A percentile compares a stretch with the other conserved stretches of the same genome.
Conservation (phyloP, 2,888 invertebrate genomes). For the Polia nebulosa region DNA sequence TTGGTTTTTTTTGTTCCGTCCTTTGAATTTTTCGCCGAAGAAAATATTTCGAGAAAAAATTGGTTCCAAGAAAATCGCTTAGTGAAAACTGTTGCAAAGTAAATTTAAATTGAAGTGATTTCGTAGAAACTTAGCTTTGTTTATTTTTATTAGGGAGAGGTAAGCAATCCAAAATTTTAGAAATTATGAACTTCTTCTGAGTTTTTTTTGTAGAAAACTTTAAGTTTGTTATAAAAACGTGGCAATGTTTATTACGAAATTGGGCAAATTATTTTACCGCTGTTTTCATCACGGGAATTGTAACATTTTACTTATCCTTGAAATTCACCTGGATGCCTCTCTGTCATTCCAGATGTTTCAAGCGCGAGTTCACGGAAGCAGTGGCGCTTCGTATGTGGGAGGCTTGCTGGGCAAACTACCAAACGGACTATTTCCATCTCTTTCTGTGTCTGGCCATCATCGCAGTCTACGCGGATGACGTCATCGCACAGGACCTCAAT, state of each 20-base stretch:
- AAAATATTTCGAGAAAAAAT: background rate
- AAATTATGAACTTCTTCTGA: background rate
- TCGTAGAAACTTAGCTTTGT: background rate
- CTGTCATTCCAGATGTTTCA: slow-evolving; percentile 94
- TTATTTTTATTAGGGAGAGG: background rate
- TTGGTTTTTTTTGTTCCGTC: slow-evolving; percentile 20
- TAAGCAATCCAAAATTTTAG: background rate
- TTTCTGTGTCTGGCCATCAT: slow-evolving; percentile 98
- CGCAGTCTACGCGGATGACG: slow-evolving; percentile 97
- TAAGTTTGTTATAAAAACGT: background rate
- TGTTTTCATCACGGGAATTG: no score
- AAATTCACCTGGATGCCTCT: background rate
- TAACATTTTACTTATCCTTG: no score
- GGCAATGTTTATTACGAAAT: no score
- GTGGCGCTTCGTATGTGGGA: slow-evolving; percentile 98
- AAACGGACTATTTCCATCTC: slow-evolving; percentile 98
- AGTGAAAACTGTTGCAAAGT: background rate
- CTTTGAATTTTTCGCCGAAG: background rate
- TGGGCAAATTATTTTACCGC: no score
- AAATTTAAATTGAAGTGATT: slow-evolving; percentile 9
- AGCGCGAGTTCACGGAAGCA: slow-evolving; percentile 97
- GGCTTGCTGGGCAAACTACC: slow-evolving; percentile 99
- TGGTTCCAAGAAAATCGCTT: background rate
- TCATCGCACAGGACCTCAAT: slow-evolving; percentile 97
- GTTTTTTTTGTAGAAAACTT: background rate